Evolutionary conservation across 1,140 invertebrate genomes (phyloP).

Genomic region (Drosophila azteca): DNA sequence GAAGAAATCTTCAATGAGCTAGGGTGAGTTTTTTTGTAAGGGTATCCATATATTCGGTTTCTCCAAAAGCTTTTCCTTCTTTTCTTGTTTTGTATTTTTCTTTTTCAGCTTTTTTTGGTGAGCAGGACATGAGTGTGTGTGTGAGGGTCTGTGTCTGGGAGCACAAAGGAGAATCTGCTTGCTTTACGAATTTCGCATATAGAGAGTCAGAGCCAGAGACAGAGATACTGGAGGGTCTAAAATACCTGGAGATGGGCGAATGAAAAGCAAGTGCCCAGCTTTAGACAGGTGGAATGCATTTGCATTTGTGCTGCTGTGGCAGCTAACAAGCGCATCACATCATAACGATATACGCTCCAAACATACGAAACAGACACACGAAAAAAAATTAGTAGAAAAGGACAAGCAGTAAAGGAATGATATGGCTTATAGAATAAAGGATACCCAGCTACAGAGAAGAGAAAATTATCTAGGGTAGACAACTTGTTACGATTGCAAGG

Average conservation of each 20-base stretch:
- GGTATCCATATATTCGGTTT: no score
- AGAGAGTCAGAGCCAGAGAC: not conserved
- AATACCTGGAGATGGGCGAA: constrained; percentile 5
- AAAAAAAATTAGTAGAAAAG: constrained; percentile 54
- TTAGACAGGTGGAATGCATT: constrained; percentile 69
- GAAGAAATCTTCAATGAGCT: no score
- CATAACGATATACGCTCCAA: constrained; percentile 60
- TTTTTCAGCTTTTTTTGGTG: constrained; percentile 33
- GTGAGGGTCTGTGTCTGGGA: constrained; percentile 41
- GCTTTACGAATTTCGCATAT: constrained; percentile 49
- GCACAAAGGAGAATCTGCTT: constrained; percentile 60
- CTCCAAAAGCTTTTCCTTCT: not conserved
- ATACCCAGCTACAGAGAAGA: no score
- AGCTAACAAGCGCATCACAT: constrained; percentile 75
- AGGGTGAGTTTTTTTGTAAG: no score
- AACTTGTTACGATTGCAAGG: no score
- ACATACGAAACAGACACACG: constrained; percentile 31
- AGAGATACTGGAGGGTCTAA: constrained; percentile 3
- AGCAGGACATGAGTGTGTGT: constrained; percentile 22
- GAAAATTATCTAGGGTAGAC: no score
- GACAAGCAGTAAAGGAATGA: not conserved
- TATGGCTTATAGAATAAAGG: no score
- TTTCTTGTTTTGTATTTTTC: constrained; percentile 13
- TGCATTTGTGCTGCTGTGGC: constrained; percentile 59
- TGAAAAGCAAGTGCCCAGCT: constrained; percentile 74